These are phyloP conservation scores for Heliconius aoede DNA, from an alignment of 2,888 invertebrate genomes.

Conservation along the genomic window DNA sequence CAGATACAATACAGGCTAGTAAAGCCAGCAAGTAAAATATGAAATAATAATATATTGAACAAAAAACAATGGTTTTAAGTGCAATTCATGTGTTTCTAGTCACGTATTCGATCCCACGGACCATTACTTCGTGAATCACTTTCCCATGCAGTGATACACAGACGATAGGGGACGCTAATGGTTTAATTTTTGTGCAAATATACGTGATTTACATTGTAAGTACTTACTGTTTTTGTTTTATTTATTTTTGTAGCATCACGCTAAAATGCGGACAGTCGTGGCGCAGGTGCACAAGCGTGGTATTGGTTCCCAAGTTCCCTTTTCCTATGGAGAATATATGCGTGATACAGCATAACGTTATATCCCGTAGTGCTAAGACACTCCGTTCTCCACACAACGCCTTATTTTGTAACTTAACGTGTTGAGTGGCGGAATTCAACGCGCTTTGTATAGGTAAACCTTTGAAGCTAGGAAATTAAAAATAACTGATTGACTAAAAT, in stretches of 20 bases:
- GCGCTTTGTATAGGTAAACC: too few species aligned
- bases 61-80: conserved; percentile 9
- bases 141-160: conserved; percentile 51
- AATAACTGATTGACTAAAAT: neutral
- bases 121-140: conserved; percentile 56
- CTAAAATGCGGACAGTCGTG: neutral
- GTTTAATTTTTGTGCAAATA: conserved; percentile 35
- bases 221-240: neutral
- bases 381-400: too few species aligned
- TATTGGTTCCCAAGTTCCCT: too few species aligned
- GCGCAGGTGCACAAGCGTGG: too few species aligned
- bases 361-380: too few species aligned
- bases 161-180: conserved; percentile 36
- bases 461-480: neutral
- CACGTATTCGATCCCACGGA: conserved; percentile 64
- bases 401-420: too few species aligned
- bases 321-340: too few species aligned
- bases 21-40: neutral
- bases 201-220: conserved; percentile 3
- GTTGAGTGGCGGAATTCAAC: too few species aligned
- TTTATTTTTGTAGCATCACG: neutral
- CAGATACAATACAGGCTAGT: too few species aligned
- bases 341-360: too few species aligned
- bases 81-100: conserved; percentile 51
- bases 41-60: neutral